phyloP scores from a whole-genome alignment of 2,113 vertebrate species.

The Mungos mungo region DNA sequence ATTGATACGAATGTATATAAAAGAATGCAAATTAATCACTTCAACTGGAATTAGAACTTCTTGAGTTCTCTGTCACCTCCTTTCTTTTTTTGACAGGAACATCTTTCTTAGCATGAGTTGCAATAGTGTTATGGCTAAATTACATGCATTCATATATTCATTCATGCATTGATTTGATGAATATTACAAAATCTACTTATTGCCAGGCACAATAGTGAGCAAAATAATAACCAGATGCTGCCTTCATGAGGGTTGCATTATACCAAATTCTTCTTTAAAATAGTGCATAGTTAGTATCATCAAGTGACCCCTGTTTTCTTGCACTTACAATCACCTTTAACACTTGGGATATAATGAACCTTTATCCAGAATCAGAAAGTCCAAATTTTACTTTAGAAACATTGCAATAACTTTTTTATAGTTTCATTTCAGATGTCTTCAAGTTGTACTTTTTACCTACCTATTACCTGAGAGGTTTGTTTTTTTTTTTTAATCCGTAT shows the following conservation, averaged over 20 bases:
- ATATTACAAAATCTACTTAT: background rate
- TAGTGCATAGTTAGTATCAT: background rate
- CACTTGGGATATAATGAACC: background rate
- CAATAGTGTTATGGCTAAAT: background rate
- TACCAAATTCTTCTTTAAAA: background rate
- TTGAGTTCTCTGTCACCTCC: background rate
- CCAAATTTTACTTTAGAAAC: background rate
- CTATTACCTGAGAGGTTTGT: background rate
- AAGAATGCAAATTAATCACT: background rate
- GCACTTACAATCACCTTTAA: background rate
- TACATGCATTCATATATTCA: background rate
- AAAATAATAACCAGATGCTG: background rate
- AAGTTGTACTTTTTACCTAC: background rate
- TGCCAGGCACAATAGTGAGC: background rate
- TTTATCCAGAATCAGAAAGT: background rate
- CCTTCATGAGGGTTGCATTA: background rate
- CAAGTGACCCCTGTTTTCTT: background rate
- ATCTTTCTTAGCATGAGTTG: background rate
- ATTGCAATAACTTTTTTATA: background rate
- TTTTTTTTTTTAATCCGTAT: background rate
- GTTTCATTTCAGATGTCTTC: background rate
- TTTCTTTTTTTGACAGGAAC: background rate
- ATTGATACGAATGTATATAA: background rate
- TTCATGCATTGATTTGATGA: background rate
- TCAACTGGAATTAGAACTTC: constrained; percentile 29